phyloP scores from a whole-genome alignment of 2,113 vertebrate species.

The Austrofundulus limnaeus region DNA sequence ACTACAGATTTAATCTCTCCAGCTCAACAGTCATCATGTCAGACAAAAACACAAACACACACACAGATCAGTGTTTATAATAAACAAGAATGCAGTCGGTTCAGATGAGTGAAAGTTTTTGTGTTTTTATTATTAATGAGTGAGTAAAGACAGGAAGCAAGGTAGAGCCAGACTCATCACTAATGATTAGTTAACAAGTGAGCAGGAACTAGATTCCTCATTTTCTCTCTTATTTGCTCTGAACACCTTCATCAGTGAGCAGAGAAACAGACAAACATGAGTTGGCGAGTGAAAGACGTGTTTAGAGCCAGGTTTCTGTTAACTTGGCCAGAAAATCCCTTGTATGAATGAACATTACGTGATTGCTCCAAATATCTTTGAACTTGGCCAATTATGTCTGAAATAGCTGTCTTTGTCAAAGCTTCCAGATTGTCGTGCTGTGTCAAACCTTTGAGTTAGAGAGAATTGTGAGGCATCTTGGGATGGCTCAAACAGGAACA shows the following conservation, averaged over 20 bases:
- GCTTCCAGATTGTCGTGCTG: constrained; percentile 42
- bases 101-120: constrained; percentile 53
- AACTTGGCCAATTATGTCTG: constrained; percentile 52
- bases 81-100: constrained; percentile 62
- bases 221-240: constrained; percentile 46
- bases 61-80: not conserved
- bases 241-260: constrained; percentile 55
- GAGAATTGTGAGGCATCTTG: constrained; percentile 29
- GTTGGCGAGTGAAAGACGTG: constrained; percentile 28
- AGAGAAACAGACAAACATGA: constrained; percentile 56
- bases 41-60: not conserved
- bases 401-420: constrained; percentile 21
- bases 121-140: constrained; percentile 55
- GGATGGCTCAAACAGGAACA: not conserved
- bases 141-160: constrained; percentile 5
- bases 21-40: not conserved
- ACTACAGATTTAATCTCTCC: too few relatives aligned
- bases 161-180: constrained; percentile 27
- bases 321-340: constrained; percentile 49
- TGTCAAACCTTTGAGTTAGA: constrained; percentile 34
- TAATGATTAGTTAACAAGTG: constrained; percentile 57
- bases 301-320: constrained; percentile 51
- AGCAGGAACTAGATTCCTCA: constrained; percentile 19
- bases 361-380: constrained; percentile 34
- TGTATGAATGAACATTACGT: constrained; percentile 53